Evolutionary conservation across 2,113 vertebrate genomes (phyloP).

Genomic region (Heterotis niloticus): DNA sequence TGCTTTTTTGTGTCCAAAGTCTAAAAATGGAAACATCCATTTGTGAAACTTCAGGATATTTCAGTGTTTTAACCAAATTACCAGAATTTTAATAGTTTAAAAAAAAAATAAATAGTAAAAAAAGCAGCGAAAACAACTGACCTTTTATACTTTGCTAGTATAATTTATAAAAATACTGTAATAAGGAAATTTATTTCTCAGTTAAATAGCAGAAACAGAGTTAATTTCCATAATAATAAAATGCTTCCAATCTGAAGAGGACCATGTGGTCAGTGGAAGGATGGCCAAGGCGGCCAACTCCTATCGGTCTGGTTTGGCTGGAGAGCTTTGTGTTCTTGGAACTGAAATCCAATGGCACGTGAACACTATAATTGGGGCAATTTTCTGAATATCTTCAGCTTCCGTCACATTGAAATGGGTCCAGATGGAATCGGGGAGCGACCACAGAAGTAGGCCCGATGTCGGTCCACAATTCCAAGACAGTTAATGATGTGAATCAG

Average conservation of each 20-base stretch:
- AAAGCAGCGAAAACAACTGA: slow-evolving; percentile 9
- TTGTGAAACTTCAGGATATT: no score
- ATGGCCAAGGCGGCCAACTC: slow-evolving; percentile 81
- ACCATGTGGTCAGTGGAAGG: slow-evolving; percentile 83
- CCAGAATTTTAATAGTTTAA: no score
- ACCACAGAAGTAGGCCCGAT: slow-evolving; percentile 61
- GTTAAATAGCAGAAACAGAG: slow-evolving; percentile 58
- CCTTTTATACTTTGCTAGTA: slow-evolving; percentile 11
- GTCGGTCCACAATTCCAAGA: slow-evolving; percentile 62
- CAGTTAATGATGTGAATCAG: slow-evolving; percentile 69
- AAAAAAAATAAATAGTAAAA: background rate
- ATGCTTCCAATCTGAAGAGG: slow-evolving; percentile 73
- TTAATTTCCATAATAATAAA: slow-evolving; percentile 83
- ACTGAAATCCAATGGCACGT: slow-evolving; percentile 72
- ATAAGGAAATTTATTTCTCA: slow-evolving; percentile 48
- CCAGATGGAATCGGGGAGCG: slow-evolving; percentile 62
- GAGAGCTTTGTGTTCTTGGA: slow-evolving; percentile 79
- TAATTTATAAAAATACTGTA: background rate
- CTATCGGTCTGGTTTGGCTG: slow-evolving; percentile 83
- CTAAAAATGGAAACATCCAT: no score
- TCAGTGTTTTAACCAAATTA: no score
- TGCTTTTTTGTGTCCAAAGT: no score
- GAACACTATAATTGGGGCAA: slow-evolving; percentile 75
- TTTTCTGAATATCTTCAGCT: slow-evolving; percentile 72
- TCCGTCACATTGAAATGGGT: slow-evolving; percentile 65